These are phyloP conservation scores for Cliona cf. orientalis DNA, from an alignment of 37 sponge, comb jelly and placozoan genomes.

Conservation along the genomic window DNA sequence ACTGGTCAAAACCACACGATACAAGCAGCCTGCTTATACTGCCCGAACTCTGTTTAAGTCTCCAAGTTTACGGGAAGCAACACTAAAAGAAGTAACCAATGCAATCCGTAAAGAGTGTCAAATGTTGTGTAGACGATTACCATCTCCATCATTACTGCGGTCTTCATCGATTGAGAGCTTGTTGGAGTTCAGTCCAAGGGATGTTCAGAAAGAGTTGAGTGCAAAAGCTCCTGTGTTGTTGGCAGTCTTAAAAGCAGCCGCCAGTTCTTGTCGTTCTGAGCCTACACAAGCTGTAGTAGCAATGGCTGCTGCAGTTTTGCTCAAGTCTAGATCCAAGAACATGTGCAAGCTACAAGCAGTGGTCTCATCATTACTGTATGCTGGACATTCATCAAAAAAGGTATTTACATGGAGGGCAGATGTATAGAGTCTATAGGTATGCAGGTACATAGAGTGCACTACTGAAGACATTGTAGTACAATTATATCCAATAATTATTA, in stretches of 20 bases:
- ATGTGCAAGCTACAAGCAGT: constrained; percentile 14
- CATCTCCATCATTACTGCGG: neutral
- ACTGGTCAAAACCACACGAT: constrained; percentile 25
- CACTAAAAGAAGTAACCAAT: neutral
- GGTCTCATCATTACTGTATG: constrained; percentile 21
- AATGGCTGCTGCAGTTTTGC: constrained; percentile 25
- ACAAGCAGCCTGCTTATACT: constrained; percentile 40
- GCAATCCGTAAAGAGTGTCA: neutral
- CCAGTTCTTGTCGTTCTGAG: neutral
- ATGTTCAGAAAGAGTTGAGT: constrained; percentile 7
- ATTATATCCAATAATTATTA: no score
- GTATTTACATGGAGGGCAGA: neutral
- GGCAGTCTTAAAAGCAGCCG: neutral
- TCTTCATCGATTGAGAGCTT: neutral
- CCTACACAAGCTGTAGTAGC: neutral
- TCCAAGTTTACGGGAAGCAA: neutral
- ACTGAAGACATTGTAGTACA: no score
- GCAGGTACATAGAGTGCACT: no score
- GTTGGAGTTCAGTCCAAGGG: neutral
- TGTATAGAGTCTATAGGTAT: neutral
- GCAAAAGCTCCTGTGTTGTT: constrained; percentile 8
- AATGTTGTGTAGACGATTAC: neutral
- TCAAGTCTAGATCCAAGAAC: constrained; percentile 13
- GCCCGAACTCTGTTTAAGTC: neutral
- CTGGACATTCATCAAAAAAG: constrained; percentile 41